These are phyloP conservation scores for Menidia beryllina DNA, from an alignment of 2,113 vertebrate species.

Conservation along the genomic window DNA sequence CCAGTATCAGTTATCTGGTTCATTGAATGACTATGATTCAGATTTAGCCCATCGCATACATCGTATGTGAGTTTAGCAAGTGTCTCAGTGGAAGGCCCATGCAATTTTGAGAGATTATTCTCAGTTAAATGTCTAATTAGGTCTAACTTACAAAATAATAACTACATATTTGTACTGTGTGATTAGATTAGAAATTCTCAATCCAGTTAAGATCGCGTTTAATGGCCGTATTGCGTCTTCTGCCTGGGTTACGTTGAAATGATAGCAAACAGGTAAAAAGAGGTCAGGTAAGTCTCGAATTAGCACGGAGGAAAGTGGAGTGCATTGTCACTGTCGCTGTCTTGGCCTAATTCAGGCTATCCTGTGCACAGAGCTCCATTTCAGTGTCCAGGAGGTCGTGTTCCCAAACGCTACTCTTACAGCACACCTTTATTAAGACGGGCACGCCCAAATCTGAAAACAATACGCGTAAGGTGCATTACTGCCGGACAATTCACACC, in stretches of 20 bases:
- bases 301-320: conserved; percentile 28
- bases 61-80: too few species aligned
- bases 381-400: conserved; percentile 5
- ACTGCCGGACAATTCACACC: neutral
- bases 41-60: too few species aligned
- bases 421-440: neutral
- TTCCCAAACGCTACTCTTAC: conserved; percentile 28
- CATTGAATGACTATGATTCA: too few species aligned
- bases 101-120: too few species aligned
- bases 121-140: too few species aligned
- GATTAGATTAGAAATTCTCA: neutral
- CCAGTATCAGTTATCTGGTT: too few species aligned
- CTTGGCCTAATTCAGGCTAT: conserved; percentile 42
- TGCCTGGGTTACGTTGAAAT: neutral
- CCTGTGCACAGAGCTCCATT: conserved; percentile 24
- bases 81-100: too few species aligned
- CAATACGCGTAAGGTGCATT: neutral
- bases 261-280: conserved; percentile 6
- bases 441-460: neutral
- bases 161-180: too few species aligned
- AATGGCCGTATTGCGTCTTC: neutral
- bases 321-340: conserved; percentile 31
- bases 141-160: too few species aligned
- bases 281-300: conserved; percentile 8
- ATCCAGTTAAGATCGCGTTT: neutral